Conservation (phyloP, 2,888 invertebrate genomes). For the Ernsta delagoae region DNA sequence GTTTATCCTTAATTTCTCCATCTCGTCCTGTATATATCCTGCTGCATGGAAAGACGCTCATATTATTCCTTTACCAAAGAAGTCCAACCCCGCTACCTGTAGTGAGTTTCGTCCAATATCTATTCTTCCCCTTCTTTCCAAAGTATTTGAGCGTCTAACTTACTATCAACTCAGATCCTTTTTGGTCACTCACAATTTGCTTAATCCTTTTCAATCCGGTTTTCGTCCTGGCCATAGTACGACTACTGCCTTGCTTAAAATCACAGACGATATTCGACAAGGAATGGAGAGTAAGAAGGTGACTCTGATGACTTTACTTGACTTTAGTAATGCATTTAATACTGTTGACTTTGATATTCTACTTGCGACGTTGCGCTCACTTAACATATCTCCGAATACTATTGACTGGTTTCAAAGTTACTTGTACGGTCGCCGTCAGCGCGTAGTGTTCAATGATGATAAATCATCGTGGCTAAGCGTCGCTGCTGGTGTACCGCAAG, state of each 20-base stretch:
- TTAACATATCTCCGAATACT: not conserved
- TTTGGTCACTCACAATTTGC: not conserved
- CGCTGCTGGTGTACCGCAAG: not conserved
- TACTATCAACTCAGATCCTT: not conserved
- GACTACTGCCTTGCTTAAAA: not conserved
- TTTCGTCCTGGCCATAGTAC: not conserved
- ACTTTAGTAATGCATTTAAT: not conserved
- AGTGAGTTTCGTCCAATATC: not conserved
- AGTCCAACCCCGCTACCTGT: too few relatives aligned
- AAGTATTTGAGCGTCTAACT: not conserved
- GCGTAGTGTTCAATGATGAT: not conserved
- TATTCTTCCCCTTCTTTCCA: not conserved
- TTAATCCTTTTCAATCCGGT: not conserved
- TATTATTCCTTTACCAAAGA: too few relatives aligned
- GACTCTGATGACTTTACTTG: not conserved
- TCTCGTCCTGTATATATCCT: too few relatives aligned
- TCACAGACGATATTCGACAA: not conserved
- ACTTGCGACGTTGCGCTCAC: not conserved
- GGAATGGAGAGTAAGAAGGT: not conserved
- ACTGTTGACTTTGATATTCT: constrained; percentile 1
- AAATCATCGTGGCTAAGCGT: not conserved
- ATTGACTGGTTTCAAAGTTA: not conserved
- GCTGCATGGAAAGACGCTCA: too few relatives aligned
- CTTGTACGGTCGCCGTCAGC: not conserved
- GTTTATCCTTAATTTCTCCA: too few relatives aligned